Base-by-base conservation (phyloP, 2,797 vertebrate species). In the Clamator glandarius region DNA sequence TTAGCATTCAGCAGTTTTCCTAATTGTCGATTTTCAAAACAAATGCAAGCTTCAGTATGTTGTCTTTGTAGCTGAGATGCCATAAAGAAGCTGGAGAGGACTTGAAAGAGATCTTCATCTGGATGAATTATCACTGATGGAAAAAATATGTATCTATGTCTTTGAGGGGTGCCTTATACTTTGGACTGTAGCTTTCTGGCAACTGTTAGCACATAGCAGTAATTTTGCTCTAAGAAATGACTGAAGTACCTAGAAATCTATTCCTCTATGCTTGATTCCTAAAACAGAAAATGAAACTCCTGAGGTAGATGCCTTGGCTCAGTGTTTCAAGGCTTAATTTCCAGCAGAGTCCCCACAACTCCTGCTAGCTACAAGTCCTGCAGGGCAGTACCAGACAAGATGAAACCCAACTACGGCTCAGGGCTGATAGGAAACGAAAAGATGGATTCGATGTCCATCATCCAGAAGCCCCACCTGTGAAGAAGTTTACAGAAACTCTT, bases 1-100 rank as follows among this genome's bases (percentile, higher is more conserved):
- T 86, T 92, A 93, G 81, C 76, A 90, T 94, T 92, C 80, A 95
- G 91, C 64, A 68, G 44, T 84, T 95, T 92, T 85, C 42, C 73
- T 48, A 91, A 62, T 64, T 86, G 79, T 51, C 85, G 86, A 23
- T 93, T 91, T 95, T 91, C 58, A 94, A 88, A 95, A 68, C 83
- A 84, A 0, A 4, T 50, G 42, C 31, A 86, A 36, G 25, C 72
- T 93, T 88, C 73, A 54, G 68, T 84, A 75, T 48, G 25, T 46
- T 84, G 50, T 9, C 94, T 92, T 61, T 76, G 69, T 58, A 86
- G 58, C 69, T 88, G 55, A 68, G 61, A 70, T 80, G 17, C 31
- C 35, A 72, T 78, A 82, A 74, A 89, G 31, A 59, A 85, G 23
- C 68, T 85, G 36, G 15, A 83, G 46, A 85, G n/a, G 41, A 92